phyloP scores from a whole-genome alignment of 2,797 vertebrate genomes.

The Nyctibius grandis region DNA sequence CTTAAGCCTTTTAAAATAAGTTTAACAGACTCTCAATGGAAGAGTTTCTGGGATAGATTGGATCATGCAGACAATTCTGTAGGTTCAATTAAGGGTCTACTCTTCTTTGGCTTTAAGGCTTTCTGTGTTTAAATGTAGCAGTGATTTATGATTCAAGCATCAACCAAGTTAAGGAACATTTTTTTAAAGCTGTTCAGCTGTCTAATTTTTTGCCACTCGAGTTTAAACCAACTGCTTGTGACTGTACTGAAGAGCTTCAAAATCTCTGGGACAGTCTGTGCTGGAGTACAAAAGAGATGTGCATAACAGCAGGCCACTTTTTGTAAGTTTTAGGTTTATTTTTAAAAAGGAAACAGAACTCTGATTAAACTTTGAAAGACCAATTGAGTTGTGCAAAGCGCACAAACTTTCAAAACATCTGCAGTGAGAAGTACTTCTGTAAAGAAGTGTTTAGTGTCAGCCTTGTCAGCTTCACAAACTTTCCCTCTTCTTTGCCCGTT shows the following conservation, averaged over 20 bases:
- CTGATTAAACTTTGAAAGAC: background rate
- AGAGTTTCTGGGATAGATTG: background rate
- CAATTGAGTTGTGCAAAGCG: background rate
- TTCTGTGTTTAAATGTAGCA: background rate
- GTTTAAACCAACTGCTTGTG: background rate
- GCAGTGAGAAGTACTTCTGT: background rate
- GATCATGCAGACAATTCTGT: background rate
- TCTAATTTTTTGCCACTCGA: background rate
- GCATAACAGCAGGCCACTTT: background rate
- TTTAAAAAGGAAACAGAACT: background rate
- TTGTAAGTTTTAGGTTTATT: background rate
- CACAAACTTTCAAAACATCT: background rate
- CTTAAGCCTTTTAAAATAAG: conserved; percentile 6
- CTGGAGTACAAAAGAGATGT: background rate
- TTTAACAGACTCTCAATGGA: conserved; percentile 15
- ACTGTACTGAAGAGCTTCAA: background rate
- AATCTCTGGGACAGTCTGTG: background rate
- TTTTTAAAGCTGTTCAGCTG: background rate
- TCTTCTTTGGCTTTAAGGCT: background rate
- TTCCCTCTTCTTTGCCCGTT: background rate
- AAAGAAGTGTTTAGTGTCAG: background rate
- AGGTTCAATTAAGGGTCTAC: background rate
- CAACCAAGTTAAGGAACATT: background rate
- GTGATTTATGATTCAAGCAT: background rate
- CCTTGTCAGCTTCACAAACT: background rate